Conservation (phyloP, 2,113 vertebrate genomes). For the Bambusicola thoracicus region DNA sequence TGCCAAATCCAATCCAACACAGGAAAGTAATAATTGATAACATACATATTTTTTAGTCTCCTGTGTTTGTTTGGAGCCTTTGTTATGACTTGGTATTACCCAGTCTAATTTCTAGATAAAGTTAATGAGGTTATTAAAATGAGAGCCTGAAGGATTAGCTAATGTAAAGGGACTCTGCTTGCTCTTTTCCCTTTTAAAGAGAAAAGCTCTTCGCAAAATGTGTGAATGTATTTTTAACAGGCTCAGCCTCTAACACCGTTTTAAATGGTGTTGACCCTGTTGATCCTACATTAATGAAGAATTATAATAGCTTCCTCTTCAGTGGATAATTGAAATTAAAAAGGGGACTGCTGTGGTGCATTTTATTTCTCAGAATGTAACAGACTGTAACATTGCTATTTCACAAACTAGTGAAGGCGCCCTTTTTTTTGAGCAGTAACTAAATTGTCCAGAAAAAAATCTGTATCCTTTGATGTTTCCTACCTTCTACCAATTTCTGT, state of each 20-base stretch:
- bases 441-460: neutral
- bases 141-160: neutral
- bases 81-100: neutral
- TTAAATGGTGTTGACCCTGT: neutral
- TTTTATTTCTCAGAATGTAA: neutral
- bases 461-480: neutral
- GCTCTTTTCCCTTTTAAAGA: neutral
- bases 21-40: neutral
- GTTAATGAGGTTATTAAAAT: conserved; percentile 7
- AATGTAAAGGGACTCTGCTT: neutral
- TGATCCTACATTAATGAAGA: neutral
- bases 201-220: neutral
- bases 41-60: neutral
- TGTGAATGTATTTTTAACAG: neutral
- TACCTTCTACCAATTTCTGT: neutral
- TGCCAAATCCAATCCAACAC: neutral
- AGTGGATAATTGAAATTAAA: conserved; percentile 1
- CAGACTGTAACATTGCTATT: fast-evolving
- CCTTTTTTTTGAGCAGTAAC: neutral
- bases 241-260: neutral
- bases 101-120: neutral
- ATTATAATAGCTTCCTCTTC: neutral
- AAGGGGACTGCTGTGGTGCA: neutral
- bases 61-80: neutral
- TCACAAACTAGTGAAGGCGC: neutral